phyloP scores from a whole-genome alignment of 1,140 invertebrate genomes.

The Latrodectus geometricus region DNA sequence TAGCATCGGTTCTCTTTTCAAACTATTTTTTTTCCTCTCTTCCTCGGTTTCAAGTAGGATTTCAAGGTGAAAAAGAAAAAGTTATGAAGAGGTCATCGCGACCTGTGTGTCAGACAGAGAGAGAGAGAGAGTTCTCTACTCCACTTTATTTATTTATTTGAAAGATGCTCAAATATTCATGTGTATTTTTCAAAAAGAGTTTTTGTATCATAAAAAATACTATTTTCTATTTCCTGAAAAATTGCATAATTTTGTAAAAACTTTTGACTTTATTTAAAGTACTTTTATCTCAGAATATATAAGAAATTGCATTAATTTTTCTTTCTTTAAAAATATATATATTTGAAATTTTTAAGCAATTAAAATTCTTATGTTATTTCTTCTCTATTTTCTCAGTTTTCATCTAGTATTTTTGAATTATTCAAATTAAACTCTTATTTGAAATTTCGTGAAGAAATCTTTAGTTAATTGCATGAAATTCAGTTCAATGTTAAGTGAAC shows the following conservation, averaged over 20 bases:
- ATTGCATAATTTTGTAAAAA: not conserved
- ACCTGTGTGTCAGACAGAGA: not conserved
- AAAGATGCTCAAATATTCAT: conserved; percentile 28
- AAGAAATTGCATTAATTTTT: not conserved
- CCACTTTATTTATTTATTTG: not conserved
- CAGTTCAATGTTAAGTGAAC: too few species aligned
- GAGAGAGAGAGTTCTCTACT: conserved; percentile 2
- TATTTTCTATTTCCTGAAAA: not conserved
- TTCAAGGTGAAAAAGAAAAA: conserved; percentile 14
- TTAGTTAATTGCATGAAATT: too few species aligned
- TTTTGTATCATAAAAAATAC: not conserved
- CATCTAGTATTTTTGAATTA: too few species aligned
- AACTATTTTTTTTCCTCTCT: conserved; percentile 2
- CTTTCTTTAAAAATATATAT: not conserved
- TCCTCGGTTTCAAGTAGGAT: not conserved
- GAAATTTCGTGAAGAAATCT: too few species aligned
- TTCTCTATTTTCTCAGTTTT: too few species aligned
- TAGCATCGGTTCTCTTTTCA: conserved; percentile 1
- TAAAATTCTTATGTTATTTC: too few species aligned
- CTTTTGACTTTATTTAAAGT: not conserved
- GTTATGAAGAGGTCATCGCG: conserved; percentile 7
- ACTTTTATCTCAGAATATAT: not conserved
- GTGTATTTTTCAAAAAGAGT: conserved; percentile 8
- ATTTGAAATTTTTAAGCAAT: not conserved
- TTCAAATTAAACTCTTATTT: too few species aligned